Conservation (phyloP, 2,113 vertebrate genomes). For the Phasianus colchicus region DNA sequence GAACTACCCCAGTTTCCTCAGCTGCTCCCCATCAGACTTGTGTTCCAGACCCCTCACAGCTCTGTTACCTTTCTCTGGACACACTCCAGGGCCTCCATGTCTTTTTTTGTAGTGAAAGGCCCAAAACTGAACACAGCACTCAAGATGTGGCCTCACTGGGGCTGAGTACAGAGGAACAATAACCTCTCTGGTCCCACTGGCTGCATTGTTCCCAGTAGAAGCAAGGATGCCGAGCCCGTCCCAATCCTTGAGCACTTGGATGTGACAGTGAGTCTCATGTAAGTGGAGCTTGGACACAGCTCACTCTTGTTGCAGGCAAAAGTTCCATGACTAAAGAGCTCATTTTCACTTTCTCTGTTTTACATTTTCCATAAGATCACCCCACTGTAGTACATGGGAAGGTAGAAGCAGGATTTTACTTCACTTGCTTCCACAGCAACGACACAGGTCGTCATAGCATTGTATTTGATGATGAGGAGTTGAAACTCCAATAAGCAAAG, state of each 20-base stretch:
- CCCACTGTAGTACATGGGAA: neutral
- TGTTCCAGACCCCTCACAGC: too few relatives aligned
- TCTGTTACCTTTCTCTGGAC: too few relatives aligned
- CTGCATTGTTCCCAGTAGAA: too few relatives aligned
- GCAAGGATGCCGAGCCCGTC: too few relatives aligned
- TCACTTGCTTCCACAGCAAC: neutral
- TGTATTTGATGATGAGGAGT: neutral
- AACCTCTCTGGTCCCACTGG: too few relatives aligned
- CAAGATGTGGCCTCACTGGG: too few relatives aligned
- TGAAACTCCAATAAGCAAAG: neutral
- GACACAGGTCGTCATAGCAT: neutral
- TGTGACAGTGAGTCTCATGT: neutral
- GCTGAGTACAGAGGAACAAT: too few relatives aligned
- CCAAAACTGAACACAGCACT: too few relatives aligned
- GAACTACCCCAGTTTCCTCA: too few relatives aligned
- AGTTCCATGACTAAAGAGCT: neutral
- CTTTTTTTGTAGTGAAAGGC: too few relatives aligned
- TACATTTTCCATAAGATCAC: neutral
- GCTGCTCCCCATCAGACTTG: too few relatives aligned
- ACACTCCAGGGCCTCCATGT: too few relatives aligned
- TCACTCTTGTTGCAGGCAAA: neutral
- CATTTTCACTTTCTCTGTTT: neutral
- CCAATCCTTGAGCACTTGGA: neutral
- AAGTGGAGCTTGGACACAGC: neutral
- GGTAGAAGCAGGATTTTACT: neutral